These are phyloP conservation scores for Sebastes nivosus DNA, from an alignment of 2,797 vertebrate species.

Conservation along the genomic window DNA sequence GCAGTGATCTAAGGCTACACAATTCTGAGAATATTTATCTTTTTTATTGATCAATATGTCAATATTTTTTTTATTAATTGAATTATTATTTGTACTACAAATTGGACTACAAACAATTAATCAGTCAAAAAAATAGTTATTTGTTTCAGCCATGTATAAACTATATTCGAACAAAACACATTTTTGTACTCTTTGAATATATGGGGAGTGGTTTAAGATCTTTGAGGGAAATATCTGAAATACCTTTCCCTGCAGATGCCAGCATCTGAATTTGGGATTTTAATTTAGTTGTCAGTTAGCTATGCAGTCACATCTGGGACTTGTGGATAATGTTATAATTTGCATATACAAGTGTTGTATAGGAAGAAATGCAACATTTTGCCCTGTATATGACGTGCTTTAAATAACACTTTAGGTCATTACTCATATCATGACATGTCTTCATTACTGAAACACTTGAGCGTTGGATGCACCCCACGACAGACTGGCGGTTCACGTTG, in stretches of 20 bases:
- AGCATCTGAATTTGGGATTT: neutral
- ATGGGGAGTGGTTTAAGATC: too few species aligned
- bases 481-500: conserved; percentile 11
- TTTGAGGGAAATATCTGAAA: neutral
- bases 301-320: neutral
- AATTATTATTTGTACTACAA: neutral
- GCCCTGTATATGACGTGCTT: neutral
- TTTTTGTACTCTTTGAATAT: neutral
- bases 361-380: neutral
- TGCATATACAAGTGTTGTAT: neutral
- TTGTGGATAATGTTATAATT: neutral
- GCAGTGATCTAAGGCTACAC: neutral
- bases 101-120: too few species aligned
- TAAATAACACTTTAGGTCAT: neutral
- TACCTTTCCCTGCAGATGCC: neutral
- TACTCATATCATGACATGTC: neutral
- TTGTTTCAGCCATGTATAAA: neutral
- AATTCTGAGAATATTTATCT: neutral
- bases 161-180: too few species aligned
- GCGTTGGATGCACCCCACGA: neutral
- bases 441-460: neutral
- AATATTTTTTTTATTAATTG: neutral
- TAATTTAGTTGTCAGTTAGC: neutral
- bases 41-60: neutral
- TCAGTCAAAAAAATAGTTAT: neutral